A percentile compares a stretch with the other conserved stretches of the same genome.
phyloP scores from a whole-genome alignment of 2,113 vertebrate genomes.

The Phocoena sinus region DNA sequence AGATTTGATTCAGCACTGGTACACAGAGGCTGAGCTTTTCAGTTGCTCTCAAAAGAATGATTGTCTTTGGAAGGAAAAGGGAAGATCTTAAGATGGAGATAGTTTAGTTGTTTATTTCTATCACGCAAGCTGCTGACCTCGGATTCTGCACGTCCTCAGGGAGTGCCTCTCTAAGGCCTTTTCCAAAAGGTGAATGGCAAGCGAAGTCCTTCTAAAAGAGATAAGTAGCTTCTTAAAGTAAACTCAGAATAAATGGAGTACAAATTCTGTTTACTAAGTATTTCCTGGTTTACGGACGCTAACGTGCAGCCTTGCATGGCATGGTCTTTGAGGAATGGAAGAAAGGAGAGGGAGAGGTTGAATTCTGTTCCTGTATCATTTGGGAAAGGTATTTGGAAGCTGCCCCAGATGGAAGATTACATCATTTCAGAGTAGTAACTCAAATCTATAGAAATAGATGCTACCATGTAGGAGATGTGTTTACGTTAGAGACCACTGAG shows the following conservation, averaged over 20 bases:
- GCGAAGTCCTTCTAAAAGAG: constrained; percentile 76
- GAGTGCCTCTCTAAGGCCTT: constrained; percentile 70
- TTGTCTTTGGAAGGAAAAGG: constrained; percentile 73
- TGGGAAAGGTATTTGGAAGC: constrained; percentile 8
- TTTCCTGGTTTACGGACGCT: constrained; percentile 67
- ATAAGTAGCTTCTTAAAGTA: constrained; percentile 80
- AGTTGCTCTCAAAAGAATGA: constrained; percentile 19
- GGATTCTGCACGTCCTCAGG: constrained; percentile 73
- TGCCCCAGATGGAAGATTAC: not conserved
- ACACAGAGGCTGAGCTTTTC: not conserved
- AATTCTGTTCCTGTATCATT: constrained; percentile 6
- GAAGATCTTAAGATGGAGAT: constrained; percentile 36
- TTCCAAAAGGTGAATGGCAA: constrained; percentile 78
- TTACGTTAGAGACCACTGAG: constrained; percentile 41
- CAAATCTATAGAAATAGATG: constrained; percentile 28
- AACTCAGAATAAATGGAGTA: constrained; percentile 69
- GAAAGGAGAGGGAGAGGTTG: not conserved
- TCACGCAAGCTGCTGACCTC: not conserved
- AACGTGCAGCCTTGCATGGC: constrained; percentile 60
- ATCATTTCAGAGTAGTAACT: constrained; percentile 54
- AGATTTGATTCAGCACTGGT: not conserved
- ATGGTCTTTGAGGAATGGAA: constrained; percentile 59
- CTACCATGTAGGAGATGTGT: constrained; percentile 45
- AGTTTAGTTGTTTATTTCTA: constrained; percentile 67
- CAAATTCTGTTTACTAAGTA: constrained; percentile 71